These are phyloP conservation scores for Tenthredo livida DNA, from an alignment of 2,888 invertebrate species.

Conservation along the genomic window DNA sequence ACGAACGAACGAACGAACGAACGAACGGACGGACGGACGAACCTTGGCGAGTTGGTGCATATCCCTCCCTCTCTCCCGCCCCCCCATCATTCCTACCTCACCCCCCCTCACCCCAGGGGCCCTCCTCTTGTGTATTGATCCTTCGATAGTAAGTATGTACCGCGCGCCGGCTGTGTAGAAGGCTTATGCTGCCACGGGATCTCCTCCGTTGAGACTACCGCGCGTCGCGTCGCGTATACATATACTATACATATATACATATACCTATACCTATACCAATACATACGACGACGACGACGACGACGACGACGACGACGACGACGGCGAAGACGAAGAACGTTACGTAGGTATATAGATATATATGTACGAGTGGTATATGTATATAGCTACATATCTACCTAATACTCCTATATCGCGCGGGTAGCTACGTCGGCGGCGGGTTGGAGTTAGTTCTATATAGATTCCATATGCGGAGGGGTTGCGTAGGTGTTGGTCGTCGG, in stretches of 20 bases:
- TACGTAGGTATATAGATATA: background rate
- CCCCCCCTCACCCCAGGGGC: conserved; percentile 48
- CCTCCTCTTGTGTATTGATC: conserved; percentile 67
- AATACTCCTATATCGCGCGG: background rate
- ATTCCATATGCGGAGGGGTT: conserved; percentile 45
- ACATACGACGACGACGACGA: background rate
- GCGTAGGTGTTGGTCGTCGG: conserved; percentile 44
- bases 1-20: conserved; percentile 1
- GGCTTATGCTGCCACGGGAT: conserved; percentile 57
- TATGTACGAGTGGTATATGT: background rate
- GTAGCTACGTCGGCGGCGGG: conserved; percentile 17
- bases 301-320: background rate
- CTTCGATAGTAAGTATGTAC: conserved; percentile 72
- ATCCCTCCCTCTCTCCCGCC: conserved; percentile 48
- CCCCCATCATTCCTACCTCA: conserved; percentile 31
- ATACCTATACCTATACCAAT: background rate
- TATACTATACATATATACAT: background rate
- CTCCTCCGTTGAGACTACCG: conserved; percentile 50
- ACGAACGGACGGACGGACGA: conserved; percentile 14
- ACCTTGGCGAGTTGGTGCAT: conserved; percentile 47
- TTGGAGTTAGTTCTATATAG: conserved; percentile 40
- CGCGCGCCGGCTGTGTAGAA: conserved; percentile 61
- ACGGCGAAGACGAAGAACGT: background rate
- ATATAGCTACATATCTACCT: background rate
- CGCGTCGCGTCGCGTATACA: conserved; percentile 54